Evolutionary conservation across 1,140 invertebrate species (phyloP), one percentile per base, ranked within the genome.

Genomic region (Drosophila kikkawai): DNA sequence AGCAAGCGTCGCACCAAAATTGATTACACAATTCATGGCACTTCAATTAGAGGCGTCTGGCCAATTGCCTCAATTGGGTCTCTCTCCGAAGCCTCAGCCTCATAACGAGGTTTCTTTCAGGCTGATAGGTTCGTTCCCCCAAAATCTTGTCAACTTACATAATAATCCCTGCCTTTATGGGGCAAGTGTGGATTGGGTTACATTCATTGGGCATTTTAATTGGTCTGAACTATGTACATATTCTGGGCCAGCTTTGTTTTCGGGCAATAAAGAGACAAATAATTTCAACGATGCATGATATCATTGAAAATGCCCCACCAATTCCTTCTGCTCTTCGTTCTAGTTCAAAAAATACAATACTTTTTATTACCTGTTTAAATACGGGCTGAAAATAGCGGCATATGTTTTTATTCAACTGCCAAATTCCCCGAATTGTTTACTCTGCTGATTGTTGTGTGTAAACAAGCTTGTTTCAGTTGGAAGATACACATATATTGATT

Each of bases 351-450:
- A 48, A 51, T 58, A 67, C 55, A 71, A 56, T 39, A 69, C 41
- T 34, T 59, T 67, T 69, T 44, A 77, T 81, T 86, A 86, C 82
- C 82, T 86, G 75, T 68, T 82, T 57, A 82, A 82, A 79, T 69
- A 48, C 17, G 42, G 19, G 51, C 48, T 64, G 32, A 70, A 86
- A 80, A 88, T 63, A 80, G 76, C 58, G 50, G 39, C 83, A 86
- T 71, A 76, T 86, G 83, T 87, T 86, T 75, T 63, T 56, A 42
- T 60, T 37, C 58, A 57, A 34, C 48, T 63, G 29, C 26, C 42
- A 32, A 73, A 77, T 76, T 68, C 48, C 56, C 19, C 47, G 51
- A 76, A 57, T 32, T 87, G 75, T 82, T 77, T 80, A 77, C 76
- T 42, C 44, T 22, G 45, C 39, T 37, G 69, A 74, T 42, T 51